Evolutionary conservation across 2,888 invertebrate genomes (phyloP), one percentile per base, ranked within the genome.

Genomic region (Pterostichus niger): DNA sequence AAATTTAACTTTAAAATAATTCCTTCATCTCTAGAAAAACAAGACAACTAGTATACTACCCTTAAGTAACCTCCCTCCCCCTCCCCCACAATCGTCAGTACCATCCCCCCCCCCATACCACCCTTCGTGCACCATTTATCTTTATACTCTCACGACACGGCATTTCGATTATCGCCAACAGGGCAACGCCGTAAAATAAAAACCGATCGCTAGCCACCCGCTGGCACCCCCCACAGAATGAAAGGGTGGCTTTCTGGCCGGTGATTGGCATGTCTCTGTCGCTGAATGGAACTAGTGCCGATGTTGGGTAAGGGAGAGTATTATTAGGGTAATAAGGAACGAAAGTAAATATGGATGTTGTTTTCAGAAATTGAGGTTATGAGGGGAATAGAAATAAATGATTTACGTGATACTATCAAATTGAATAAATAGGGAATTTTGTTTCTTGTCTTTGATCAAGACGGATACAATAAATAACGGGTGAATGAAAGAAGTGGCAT

Each of bases 151-250:
- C 86, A 87, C 87, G 88, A 90, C 90, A 90, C 86, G 87, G 88
- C 87, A 89, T 89, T 89, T 90, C 89, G 89, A 90, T 90, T 90
- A 90, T 87, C 88, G 87, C 86, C 88, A 87, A 87, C 88, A 86
- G 89, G 85, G 89, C 86, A 85, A 85, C 85, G 84, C 85, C 87
- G 86, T 88, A 87, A 88, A 89, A 87, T 77, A 83, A 83, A 83
- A 84, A 81, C 82, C 81, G 73, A 84, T 82, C 79, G 33, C 54
- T 75, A 33, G 75, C 17, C 49, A 49, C 33, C 49, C 31, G 31
- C 73, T 46, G 49, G 24, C 17, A 15, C 44, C 49, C 49, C 31
- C 75, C 24, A 52, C 52, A 17, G 56, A n/a, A 6, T 40, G 40
- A 64, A 24, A 15, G 17, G 31, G 64, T 24, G 33, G 64, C 33